A percentile compares a stretch with the other conserved stretches of the same genome.
Evolutionary conservation across 2,888 invertebrate genomes (phyloP).

Genomic region (Tenthredo distinguenda): DNA sequence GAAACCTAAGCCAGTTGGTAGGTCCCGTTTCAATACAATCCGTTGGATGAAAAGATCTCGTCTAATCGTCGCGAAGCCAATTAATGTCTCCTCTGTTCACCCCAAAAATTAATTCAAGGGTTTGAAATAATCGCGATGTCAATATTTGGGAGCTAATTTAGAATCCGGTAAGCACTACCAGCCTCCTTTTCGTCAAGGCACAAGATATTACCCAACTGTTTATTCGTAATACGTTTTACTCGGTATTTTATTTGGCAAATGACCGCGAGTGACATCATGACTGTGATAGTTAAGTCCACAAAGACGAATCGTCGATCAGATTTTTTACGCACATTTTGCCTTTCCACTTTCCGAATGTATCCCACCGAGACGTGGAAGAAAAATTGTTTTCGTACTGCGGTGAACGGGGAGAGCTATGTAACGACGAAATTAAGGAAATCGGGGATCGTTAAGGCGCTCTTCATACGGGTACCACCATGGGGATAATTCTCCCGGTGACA

Average conservation of each 20-base stretch:
- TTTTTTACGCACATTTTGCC: not conserved
- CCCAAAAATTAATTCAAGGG: not conserved
- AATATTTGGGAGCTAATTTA: not conserved
- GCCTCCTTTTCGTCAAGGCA: not conserved
- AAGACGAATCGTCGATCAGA: not conserved
- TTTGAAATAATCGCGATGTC: not conserved
- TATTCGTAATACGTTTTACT: not conserved
- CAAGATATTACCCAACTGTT: not conserved
- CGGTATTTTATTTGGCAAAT: not conserved
- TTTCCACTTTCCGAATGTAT: not conserved
- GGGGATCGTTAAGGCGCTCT: not conserved
- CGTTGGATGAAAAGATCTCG: not conserved
- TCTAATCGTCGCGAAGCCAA: not conserved
- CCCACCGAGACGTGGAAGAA: not conserved
- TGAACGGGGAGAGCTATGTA: not conserved
- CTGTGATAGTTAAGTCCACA: not conserved
- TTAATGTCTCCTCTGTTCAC: not conserved
- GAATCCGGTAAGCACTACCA: not conserved
- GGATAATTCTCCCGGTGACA: constrained; percentile 4
- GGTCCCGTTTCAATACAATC: constrained; percentile 3
- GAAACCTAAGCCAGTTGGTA: not conserved
- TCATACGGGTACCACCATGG: constrained; percentile 30
- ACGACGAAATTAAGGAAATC: not conserved
- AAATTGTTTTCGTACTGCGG: not conserved
- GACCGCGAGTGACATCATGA: not conserved